phyloP scores from a whole-genome alignment of 2,113 vertebrate genomes.

The Sinocyclocheilus maitianheensis region DNA sequence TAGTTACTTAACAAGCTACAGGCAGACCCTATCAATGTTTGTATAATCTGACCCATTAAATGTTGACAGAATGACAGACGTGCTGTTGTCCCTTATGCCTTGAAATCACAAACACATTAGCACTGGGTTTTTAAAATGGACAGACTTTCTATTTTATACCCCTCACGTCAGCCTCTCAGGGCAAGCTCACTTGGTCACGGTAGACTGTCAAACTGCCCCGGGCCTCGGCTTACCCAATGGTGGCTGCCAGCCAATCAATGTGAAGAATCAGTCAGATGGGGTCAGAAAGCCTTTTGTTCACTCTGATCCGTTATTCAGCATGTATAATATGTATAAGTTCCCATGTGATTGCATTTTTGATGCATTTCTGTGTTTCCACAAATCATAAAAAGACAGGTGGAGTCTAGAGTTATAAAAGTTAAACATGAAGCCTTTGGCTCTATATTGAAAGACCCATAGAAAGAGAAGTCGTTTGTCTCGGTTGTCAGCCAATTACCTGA shows the following conservation, averaged over 20 bases:
- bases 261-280: neutral
- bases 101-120: neutral
- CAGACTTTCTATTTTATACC: neutral
- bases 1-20: neutral
- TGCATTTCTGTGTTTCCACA: neutral
- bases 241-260: neutral
- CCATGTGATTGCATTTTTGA: too few species aligned
- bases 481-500: conserved; percentile 71
- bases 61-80: neutral
- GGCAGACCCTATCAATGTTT: neutral
- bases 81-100: neutral
- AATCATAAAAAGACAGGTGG: neutral
- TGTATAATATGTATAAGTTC: neutral
- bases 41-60: neutral
- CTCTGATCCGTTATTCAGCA: neutral
- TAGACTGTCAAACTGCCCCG: neutral
- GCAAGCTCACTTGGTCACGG: neutral
- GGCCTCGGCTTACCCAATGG: neutral
- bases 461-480: conserved; percentile 51
- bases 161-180: neutral
- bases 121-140: neutral
- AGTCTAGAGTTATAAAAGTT: neutral
- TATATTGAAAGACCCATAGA: neutral
- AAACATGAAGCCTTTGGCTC: conserved; percentile 23
- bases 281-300: neutral